phyloP scores from a whole-genome alignment of 2,113 vertebrate species.

The Turdus rufiventris region DNA sequence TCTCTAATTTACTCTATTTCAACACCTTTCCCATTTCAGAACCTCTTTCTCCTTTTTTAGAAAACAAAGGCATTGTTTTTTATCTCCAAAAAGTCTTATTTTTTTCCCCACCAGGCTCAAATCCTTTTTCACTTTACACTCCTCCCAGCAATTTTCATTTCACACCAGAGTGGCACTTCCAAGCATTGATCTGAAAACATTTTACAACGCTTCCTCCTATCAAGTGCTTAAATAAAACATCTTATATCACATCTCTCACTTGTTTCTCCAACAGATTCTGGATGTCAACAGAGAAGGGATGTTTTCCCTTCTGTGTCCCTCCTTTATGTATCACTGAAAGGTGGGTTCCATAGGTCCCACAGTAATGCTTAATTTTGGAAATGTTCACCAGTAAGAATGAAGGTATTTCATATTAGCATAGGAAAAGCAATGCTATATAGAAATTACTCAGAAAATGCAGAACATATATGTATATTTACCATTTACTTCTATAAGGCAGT shows the following conservation, averaged over 20 bases:
- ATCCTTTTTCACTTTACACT: background rate
- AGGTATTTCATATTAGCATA: background rate
- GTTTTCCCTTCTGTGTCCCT: background rate
- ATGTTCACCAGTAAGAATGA: background rate
- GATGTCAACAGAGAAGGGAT: background rate
- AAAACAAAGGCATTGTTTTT: background rate
- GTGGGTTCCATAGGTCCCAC: background rate
- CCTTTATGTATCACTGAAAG: rapidly evolving
- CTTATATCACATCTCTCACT: background rate
- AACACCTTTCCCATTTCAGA: background rate
- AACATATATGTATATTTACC: background rate
- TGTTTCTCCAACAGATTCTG: background rate
- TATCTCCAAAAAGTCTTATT: background rate
- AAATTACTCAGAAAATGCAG: background rate
- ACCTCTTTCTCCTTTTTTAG: background rate
- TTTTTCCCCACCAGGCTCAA: background rate
- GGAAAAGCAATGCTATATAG: background rate
- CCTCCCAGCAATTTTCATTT: background rate
- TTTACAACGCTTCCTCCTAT: background rate
- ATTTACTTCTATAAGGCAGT: background rate
- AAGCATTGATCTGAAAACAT: background rate
- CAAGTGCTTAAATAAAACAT: background rate
- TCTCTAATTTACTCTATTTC: background rate
- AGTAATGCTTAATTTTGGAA: background rate
- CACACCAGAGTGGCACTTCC: background rate